Percentiles rank a stretch among this genome's conserved stretches.
Evolutionary conservation across 1,140 invertebrate genomes (phyloP).

Genomic region (Procambarus virginalis): DNA sequence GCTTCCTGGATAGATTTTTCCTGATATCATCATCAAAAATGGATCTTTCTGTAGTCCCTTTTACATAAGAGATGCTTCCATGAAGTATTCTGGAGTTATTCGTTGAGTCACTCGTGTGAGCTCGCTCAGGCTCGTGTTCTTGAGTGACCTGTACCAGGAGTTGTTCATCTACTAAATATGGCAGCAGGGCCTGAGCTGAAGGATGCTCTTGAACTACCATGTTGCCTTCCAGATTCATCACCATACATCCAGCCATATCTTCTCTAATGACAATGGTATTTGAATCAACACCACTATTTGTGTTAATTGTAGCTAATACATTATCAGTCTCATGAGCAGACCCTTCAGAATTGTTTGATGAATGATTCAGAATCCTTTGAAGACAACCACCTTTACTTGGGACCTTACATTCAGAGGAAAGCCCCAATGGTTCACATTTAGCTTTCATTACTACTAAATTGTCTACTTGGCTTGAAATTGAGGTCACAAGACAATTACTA

Average conservation of each 20-base stretch:
- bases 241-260: constrained; percentile 23
- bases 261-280: constrained; percentile 11
- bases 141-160: constrained; percentile 36
- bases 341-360: neutral
- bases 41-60: neutral
- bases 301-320: constrained; percentile 1
- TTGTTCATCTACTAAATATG: constrained; percentile 45
- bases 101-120: neutral
- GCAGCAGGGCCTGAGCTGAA: neutral
- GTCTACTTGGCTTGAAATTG: neutral
- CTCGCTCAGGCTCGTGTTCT: neutral
- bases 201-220: constrained; percentile 31
- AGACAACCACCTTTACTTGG: neutral
- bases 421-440: neutral
- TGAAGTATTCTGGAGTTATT: neutral
- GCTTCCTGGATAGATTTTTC: neutral
- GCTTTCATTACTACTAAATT: neutral
- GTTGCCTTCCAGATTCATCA: constrained; percentile 31
- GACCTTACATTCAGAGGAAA: neutral
- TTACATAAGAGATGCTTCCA: neutral
- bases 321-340: neutral
- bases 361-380: neutral
- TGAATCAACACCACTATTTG: neutral
- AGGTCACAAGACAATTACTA: neutral
- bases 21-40: neutral